Evolutionary conservation across 2,888 invertebrate genomes (phyloP), one percentile per base, ranked within the genome.

Genomic region (Watsonalla cultraria): DNA sequence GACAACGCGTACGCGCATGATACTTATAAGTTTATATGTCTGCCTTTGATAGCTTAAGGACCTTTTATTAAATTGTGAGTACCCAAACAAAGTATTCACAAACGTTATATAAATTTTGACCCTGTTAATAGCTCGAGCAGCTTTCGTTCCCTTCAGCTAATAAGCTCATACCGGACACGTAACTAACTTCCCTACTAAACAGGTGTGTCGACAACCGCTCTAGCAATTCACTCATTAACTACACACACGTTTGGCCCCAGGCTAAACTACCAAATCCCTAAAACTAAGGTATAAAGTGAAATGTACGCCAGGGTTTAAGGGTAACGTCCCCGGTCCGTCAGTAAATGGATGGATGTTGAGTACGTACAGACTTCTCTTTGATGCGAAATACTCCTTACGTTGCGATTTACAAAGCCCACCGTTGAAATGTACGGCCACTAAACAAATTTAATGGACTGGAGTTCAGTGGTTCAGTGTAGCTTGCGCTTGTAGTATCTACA

Each of bases 191-290:
- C 51, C 51, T 56, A 53, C 48, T 53, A 53, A 57, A 57, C 56
- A 54, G 15, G 37, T 54, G 51, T 56, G 53, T 51, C 54, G 42
- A 48, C 54, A 55, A 58, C 51, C 53, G 56, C 54, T 51, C 54
- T 54, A 56, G 62, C 66, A 64, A 68, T 69, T 67, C 68, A 68
- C 71, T 74, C 67, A 67, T 68, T 68, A 71, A 62, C 61, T 64
- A 61, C 59, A 61, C 52, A 56, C 59, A 61, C 62, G 61, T 59
- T 60, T 54, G 59, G 57, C 58, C 57, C 58, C 55, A 51, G 54
- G 59, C 60, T 52, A 59, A 59, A 62, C 61, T 58, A 56, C 54
- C 54, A 49, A 57, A 59, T 60, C 59, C 61, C 67, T 70, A 64
- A 64, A 65, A 67, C 64, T 67, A 64, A 64, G 65, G 65, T 64